These are phyloP conservation scores for Acronicta aceris DNA, from an alignment of 2,888 invertebrate species.

Conservation along the genomic window DNA sequence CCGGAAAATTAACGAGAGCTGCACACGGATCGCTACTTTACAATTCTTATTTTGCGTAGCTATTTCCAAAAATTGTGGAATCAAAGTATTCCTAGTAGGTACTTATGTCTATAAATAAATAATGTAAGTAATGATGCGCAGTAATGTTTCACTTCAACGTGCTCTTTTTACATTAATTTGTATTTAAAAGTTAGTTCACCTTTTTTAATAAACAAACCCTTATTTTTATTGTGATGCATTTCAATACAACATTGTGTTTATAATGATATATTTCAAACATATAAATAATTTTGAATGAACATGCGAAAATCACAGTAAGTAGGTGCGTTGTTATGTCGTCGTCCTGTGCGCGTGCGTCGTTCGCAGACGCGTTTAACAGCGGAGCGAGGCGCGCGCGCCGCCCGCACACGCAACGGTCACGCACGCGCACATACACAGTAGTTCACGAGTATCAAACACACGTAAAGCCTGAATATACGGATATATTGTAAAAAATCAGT, in stretches of 20 bases:
- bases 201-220: neutral
- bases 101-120: too few species aligned
- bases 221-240: neutral
- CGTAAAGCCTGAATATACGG: slow-evolving; percentile 3
- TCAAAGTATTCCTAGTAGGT: too few species aligned
- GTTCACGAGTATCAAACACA: slow-evolving; percentile 5
- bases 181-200: neutral
- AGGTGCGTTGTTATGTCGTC: slow-evolving; percentile 7
- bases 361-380: slow-evolving; percentile 35
- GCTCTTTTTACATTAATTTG: too few species aligned
- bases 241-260: neutral
- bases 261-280: neutral
- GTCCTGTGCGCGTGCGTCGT: slow-evolving; percentile 11
- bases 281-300: slow-evolving; percentile 16
- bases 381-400: slow-evolving; percentile 50
- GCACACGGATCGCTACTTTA: too few species aligned
- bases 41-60: too few species aligned
- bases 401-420: slow-evolving; percentile 15
- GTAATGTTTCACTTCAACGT: too few species aligned
- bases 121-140: too few species aligned
- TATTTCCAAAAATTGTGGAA: too few species aligned
- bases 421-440: slow-evolving; percentile 2
- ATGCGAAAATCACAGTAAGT: slow-evolving; percentile 45
- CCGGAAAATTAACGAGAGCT: too few species aligned
- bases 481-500: slow-evolving; percentile 20